Evolutionary conservation across 2,113 vertebrate genomes (phyloP).

Genomic region (Perognathus longimembris): DNA sequence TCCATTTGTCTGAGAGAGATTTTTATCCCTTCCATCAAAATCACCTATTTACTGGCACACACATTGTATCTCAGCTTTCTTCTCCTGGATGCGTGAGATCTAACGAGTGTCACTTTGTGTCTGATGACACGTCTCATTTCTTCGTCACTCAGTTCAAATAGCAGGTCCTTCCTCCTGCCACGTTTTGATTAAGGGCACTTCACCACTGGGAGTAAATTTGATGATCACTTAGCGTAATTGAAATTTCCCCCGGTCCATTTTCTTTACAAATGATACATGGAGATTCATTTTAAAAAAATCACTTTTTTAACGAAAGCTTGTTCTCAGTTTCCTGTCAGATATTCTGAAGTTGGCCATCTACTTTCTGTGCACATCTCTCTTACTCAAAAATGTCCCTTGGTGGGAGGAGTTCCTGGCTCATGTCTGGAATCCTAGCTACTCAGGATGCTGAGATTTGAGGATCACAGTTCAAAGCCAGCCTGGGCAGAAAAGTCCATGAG

Average conservation of each 20-base stretch:
- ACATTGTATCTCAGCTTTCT: no score
- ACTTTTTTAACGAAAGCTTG: background rate
- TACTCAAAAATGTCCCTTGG: no score
- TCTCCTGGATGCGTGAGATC: no score
- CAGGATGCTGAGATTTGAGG: no score
- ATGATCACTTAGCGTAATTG: background rate
- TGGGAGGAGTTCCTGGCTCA: no score
- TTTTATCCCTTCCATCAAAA: background rate
- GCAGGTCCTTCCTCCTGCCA: background rate
- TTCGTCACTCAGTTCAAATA: background rate
- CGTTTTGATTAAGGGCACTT: background rate
- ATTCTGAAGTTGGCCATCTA: background rate
- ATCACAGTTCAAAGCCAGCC: no score
- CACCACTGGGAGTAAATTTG: background rate
- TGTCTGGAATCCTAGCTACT: no score
- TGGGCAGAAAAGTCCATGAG: no score
- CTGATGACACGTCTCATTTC: background rate
- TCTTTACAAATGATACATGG: background rate
- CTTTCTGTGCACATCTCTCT: background rate
- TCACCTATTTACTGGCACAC: background rate
- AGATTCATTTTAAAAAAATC: background rate
- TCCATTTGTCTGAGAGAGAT: background rate
- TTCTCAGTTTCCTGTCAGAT: background rate
- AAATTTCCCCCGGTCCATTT: background rate
- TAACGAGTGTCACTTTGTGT: background rate